Percentiles rank a stretch among this genome's conserved stretches.
Evolutionary conservation across 2,888 invertebrate genomes (phyloP).

Genomic region (Rhogogaster chlorosoma): DNA sequence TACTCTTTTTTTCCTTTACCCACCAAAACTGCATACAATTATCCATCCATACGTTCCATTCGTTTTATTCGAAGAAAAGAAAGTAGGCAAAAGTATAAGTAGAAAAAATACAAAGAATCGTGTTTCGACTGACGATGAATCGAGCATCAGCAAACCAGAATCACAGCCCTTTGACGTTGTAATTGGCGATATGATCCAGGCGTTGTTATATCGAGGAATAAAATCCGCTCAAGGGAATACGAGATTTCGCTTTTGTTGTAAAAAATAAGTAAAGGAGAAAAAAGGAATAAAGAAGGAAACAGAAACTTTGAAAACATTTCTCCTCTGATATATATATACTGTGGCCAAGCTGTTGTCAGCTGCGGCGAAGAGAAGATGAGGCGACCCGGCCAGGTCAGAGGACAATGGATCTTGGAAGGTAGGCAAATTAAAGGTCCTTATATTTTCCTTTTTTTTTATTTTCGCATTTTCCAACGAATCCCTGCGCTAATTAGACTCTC

Average conservation of each 20-base stretch:
- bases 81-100: background rate
- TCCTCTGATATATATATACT: too few relatives aligned
- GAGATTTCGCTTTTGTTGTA: background rate
- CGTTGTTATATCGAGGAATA: slow-evolving; percentile 5
- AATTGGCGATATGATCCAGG: slow-evolving; percentile 22
- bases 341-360: background rate
- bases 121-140: background rate
- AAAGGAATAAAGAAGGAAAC: background rate
- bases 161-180: background rate
- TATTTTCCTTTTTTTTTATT: background rate
- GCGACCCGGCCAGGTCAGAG: background rate
- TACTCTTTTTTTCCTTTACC: background rate
- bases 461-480: background rate
- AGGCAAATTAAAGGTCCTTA: slow-evolving; percentile 14
- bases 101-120: background rate
- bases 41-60: background rate
- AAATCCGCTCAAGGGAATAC: slow-evolving; percentile 6
- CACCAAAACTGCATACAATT: background rate
- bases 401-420: slow-evolving; percentile 10
- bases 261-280: background rate
- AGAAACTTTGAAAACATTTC: background rate
- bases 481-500: slow-evolving; percentile 25
- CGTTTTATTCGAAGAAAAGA: too few relatives aligned
- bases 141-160: background rate
- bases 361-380: background rate